Conservation (phyloP, 2,113 vertebrate genomes). For the Microcebus murinus region DNA sequence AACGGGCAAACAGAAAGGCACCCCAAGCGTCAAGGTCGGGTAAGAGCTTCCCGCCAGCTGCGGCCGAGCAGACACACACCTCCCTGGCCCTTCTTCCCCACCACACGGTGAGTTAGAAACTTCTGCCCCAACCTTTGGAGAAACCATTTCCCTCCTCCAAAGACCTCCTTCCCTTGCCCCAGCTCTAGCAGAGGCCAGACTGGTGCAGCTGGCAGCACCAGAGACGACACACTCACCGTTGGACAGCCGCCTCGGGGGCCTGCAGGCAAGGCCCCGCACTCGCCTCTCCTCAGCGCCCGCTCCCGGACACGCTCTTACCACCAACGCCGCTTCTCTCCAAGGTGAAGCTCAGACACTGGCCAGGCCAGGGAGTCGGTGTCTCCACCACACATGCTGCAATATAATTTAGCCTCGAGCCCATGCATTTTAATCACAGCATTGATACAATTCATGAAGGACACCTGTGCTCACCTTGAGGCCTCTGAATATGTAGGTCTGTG, state of each 20-base stretch:
- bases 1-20: neutral
- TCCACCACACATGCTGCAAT: neutral
- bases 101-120: neutral
- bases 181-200: neutral
- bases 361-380: neutral
- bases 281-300: no score
- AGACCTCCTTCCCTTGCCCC: neutral
- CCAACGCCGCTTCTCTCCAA: neutral
- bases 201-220: neutral
- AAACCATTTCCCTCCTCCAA: neutral
- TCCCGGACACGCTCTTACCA: neutral
- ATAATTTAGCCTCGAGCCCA: neutral
- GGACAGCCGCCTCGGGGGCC: fast-evolving
- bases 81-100: neutral
- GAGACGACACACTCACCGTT: neutral
- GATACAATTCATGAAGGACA: neutral
- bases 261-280: no score
- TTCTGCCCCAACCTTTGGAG: neutral
- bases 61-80: neutral
- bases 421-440: neutral
- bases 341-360: neutral
- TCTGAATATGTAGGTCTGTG: neutral
- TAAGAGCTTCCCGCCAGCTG: neutral
- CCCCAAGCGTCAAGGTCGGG: neutral
- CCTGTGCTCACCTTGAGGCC: neutral